Evolutionary conservation across 2,888 invertebrate genomes (phyloP).

Genomic region (Tetranychus piercei): DNA sequence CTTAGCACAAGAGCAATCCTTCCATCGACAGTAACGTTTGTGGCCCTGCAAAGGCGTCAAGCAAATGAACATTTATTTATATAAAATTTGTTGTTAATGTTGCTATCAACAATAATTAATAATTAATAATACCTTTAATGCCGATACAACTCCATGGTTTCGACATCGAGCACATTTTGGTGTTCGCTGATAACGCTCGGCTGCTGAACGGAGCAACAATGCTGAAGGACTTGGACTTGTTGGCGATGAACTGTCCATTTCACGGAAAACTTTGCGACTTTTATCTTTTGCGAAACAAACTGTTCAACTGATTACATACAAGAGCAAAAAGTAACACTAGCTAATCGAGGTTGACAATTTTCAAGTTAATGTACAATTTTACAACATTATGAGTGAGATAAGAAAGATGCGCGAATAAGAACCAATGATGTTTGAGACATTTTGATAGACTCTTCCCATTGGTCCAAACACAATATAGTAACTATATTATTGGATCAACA

Average conservation of each 20-base stretch:
- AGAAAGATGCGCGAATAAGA: too few species aligned
- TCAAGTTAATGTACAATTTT: too few species aligned
- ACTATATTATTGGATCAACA: too few species aligned
- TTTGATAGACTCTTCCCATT: too few species aligned
- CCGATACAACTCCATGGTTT: slow-evolving; percentile 92
- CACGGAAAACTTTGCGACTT: too few species aligned
- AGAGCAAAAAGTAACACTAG: too few species aligned
- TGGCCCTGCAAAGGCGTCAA: slow-evolving; percentile 31
- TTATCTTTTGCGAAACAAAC: too few species aligned
- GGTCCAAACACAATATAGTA: too few species aligned
- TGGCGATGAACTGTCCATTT: slow-evolving; percentile 5
- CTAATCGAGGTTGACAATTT: too few species aligned
- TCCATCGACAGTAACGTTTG: slow-evolving; percentile 79
- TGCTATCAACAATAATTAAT: not conserved
- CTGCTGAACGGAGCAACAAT: slow-evolving; percentile 5
- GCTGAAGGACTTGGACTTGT: slow-evolving; percentile 7
- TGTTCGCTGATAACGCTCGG: slow-evolving; percentile 62
- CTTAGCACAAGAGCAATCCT: slow-evolving; percentile 92
- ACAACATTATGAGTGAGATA: too few species aligned
- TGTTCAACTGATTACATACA: too few species aligned
- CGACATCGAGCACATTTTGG: slow-evolving; percentile 93
- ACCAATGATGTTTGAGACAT: too few species aligned
- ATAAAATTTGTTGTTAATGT: not conserved
- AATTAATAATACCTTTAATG: slow-evolving; percentile 50
- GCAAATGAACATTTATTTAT: not conserved